These are phyloP conservation scores for Zele albiditarsus DNA, from an alignment of 2,888 invertebrate genomes.

Conservation along the genomic window DNA sequence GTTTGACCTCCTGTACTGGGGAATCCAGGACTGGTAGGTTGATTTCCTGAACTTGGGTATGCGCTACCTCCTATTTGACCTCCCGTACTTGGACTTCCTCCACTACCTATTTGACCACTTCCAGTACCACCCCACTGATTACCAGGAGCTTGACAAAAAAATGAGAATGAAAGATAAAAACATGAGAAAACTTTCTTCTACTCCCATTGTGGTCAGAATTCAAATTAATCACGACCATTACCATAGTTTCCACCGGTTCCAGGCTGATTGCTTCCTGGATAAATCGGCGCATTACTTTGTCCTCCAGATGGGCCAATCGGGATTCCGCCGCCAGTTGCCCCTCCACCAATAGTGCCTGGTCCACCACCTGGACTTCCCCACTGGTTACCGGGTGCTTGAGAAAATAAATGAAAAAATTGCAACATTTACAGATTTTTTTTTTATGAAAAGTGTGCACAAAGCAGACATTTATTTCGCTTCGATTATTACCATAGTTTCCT, in stretches of 20 bases:
- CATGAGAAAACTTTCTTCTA: too few relatives aligned
- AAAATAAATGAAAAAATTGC: too few relatives aligned
- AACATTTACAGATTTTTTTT: too few relatives aligned
- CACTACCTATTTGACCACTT: background rate
- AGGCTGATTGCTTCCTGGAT: background rate
- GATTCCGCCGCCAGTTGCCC: background rate
- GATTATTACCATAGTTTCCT: too few relatives aligned
- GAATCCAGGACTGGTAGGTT: too few relatives aligned
- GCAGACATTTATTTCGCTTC: too few relatives aligned
- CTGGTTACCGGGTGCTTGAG: too few relatives aligned
- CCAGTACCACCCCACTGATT: background rate
- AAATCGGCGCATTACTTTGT: background rate
- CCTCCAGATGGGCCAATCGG: background rate
- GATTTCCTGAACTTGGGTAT: background rate
- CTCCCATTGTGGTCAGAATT: too few relatives aligned
- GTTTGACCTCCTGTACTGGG: conserved; percentile 8
- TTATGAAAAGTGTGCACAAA: too few relatives aligned
- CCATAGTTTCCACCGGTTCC: background rate
- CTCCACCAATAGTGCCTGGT: background rate
- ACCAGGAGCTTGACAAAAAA: too few relatives aligned
- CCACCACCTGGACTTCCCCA: background rate
- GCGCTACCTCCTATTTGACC: background rate
- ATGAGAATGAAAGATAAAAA: too few relatives aligned
- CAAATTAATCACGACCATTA: too few relatives aligned
- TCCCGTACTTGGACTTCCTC: background rate